A percentile compares a stretch with the other conserved stretches of the same genome.
phyloP scores from a whole-genome alignment of 1,140 invertebrate genomes.

The Brachionus asplanchnoidis region DNA sequence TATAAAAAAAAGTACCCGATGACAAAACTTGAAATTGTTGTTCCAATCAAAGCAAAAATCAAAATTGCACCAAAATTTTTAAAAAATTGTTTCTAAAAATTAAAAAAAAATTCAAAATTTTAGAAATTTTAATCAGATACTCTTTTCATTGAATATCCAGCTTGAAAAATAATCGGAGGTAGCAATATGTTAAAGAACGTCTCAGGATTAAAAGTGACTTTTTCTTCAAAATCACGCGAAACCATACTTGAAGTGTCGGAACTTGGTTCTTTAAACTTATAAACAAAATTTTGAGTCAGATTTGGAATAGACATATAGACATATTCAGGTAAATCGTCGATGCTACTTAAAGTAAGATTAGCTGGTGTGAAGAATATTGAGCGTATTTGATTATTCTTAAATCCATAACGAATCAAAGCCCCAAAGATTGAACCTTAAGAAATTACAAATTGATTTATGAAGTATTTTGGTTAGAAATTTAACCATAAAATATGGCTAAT shows the following conservation, averaged over 20 bases:
- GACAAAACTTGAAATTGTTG: constrained; percentile 74
- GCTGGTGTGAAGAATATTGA: background rate
- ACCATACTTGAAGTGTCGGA: background rate
- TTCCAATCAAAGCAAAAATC: constrained; percentile 73
- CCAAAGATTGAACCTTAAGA: background rate
- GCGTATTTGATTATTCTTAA: background rate
- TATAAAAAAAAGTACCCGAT: background rate
- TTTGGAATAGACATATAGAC: background rate
- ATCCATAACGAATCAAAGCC: background rate
- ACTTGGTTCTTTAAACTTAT: background rate
- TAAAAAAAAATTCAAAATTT: constrained; percentile 15
- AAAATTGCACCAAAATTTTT: constrained; percentile 77
- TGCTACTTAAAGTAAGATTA: background rate
- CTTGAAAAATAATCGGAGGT: constrained; percentile 96
- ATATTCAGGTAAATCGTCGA: background rate
- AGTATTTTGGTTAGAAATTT: constrained; percentile 45
- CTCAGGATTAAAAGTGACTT: constrained; percentile 74
- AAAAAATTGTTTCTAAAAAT: constrained; percentile 77
- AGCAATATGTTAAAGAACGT: constrained; percentile 97
- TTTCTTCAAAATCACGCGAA: constrained; percentile 3
- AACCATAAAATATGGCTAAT: constrained; percentile 92
- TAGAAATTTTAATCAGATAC: constrained; percentile 49
- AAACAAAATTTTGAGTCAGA: background rate
- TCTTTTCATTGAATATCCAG: constrained; percentile 93
- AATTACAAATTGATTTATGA: background rate